Base-by-base conservation (phyloP, 1,140 invertebrate genomes). In the Goniozus legneri region DNA sequence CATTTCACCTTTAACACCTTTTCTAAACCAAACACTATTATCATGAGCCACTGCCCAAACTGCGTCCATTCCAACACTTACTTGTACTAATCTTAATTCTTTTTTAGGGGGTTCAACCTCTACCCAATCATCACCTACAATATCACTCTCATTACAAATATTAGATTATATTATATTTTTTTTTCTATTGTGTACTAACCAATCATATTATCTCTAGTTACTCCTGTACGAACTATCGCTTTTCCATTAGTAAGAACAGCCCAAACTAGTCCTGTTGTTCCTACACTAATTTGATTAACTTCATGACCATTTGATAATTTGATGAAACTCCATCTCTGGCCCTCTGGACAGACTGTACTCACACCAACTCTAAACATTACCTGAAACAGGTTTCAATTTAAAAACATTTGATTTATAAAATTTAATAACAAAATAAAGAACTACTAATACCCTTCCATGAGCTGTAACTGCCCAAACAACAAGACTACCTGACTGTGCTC, bases 381-480 rank as follows among this genome's bases (percentile, higher is more conserved):
- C 85, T 86, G 56, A 37, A 59, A 27, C 4, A 27, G 10, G 10
- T 27, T 27, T 6, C 4, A 27, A 27, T 27, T 10, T 27, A 27
- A 27, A 27, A 27, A 27, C 24, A 41, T 36, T 15, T 8, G 16
- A 36, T 24, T 4, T 33, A 20, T 19, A 33, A 12, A 27, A 30
- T 8, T 13, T 15, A 22, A 41, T 41, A 19, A 12, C 16, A 34
- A 36, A 44, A 19, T 46, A 8, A 12, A 43, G 41, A 24, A n/a
- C 46, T 39, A 43, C 19, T 50, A 63, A 73, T 77, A 89, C 85
- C 64, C 90, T 77, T 30, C 92, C 92, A 65, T 91, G 85, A 18
- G 91, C 87, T 22, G 92, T 95, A 30, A 95, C 88, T 14, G 91
- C 89, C 92, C 92, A 95, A 2, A 96, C 91, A 58, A 86, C 77